Percentiles rank a stretch among this genome's conserved stretches.
Conservation (phyloP, 2,113 vertebrate genomes). For the Cyanoderma ruficeps region DNA sequence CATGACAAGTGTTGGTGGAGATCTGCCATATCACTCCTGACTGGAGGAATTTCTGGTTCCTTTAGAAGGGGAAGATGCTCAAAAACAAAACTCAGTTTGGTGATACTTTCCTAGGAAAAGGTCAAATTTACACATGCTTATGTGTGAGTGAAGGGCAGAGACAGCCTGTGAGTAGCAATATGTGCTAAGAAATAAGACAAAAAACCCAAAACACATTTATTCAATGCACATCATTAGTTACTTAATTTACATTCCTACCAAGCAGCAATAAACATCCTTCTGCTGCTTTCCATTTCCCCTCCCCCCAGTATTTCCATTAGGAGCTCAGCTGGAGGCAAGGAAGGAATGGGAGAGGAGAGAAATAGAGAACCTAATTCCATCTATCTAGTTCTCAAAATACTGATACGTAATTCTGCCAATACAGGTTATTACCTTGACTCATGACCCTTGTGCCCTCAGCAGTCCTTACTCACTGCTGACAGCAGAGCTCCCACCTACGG, state of each 20-base stretch:
- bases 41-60: not conserved
- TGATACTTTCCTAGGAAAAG: not conserved
- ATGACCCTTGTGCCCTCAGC: not conserved
- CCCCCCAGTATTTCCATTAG: not conserved
- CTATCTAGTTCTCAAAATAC: not conserved
- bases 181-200: not conserved
- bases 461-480: not conserved
- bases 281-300: constrained; percentile 6
- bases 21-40: not conserved
- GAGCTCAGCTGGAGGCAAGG: constrained; percentile 27
- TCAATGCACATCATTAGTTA: constrained; percentile 21
- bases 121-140: not conserved
- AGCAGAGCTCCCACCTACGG: not conserved
- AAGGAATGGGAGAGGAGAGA: not conserved
- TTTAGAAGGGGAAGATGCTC: not conserved
- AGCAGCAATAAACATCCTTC: constrained; percentile 19
- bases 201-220: not conserved
- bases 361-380: not conserved
- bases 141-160: not conserved
- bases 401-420: not conserved
- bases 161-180: not conserved
- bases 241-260: constrained; percentile 37
- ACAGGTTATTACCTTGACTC: not conserved
- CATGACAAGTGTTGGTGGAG: not conserved
- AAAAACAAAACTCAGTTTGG: not conserved